Base-by-base conservation (phyloP, 2,797 vertebrate species). In the Lithobates sylvaticus region DNA sequence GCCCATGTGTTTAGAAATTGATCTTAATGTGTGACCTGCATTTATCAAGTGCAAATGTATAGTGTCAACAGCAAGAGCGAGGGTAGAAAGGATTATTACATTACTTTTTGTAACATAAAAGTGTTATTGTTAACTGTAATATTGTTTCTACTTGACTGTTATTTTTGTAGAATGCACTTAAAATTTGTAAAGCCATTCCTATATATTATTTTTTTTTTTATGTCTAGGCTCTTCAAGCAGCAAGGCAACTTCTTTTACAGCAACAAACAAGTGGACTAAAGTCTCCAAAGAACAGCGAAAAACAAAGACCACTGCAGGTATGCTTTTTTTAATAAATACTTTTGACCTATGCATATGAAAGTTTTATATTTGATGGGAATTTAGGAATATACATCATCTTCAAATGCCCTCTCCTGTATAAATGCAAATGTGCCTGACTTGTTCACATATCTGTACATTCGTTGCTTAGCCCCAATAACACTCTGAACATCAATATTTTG, bases 241-340 rank as follows among this genome's bases (percentile, higher is more conserved):
- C 97, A 91, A 97, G 98, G 92, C 98, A 99, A 95, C 97, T 99
- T 96, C 97, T 99, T 92, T 95, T 99, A 94, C 98, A 99, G 92
- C 98, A 99, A 95, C 97, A 99, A 96, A 97, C 97, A 95, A 97
- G 97, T 96, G 97, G 98, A 94, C 92, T 99, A 95, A 99, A 99
- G 93, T 99, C 98, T 97, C 98, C 98, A 95, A 99, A 99, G 95
- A 97, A 94, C 95, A 97, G 96, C 94, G 98, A 99, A 93, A 99
- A 99, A 95, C 98, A 99, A 94, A 97, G 98, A 96, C 96, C 97
- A 92, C 95, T 99, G 93, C 98, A 99, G 98, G 98, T 99, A 83
- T 78, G 85, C 13, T 61, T 71, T 64, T 61, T 81, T 27, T 67
- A 27, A 15, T 65, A 29, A 5, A 7, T 61, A 0, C 9, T 61